Base-by-base conservation (phyloP, 1,140 invertebrate genomes). In the Drepana arcuata region DNA sequence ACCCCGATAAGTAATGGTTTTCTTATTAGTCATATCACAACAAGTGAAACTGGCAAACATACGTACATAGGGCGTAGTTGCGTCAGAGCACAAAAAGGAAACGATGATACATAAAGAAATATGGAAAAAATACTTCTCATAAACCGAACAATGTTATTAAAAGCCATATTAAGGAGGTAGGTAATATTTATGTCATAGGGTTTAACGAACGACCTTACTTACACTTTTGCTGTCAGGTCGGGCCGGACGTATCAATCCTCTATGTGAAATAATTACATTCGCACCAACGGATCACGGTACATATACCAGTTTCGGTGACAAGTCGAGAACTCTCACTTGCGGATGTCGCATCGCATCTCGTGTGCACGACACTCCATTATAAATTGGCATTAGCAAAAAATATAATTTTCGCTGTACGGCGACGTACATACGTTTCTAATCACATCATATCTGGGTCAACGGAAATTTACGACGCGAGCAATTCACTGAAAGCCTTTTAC, bases 291-390 rank as follows among this genome's bases (percentile, higher is more conserved):
- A 42, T 40, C 47, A 43, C 56, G 49, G 49, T 63, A 68, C 59
- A 62, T 52, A 75, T 75, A 74, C 75, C 72, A 74, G 73, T 77
- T 80, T 77, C 56, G 75, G 66, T 63, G 62, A 65, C 62, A 65
- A 65, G 51, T 64, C 62, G 68, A 67, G 72, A 75, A 82, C 74
- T 79, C 78, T 82, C 78, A 79, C 78, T 82, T 49, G 59, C 64
- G 64, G 61, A 72, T 73, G 74, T 71, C 74, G 69, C 54, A 48
- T 59, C 51, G 46, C 63, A 75, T 79, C 68, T 74, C 61, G 56
- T 56, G 58, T 48, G 53, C 54, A 45, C 58, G 56, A 62, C 63
- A 62, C 52, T 64, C 63, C 67, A 69, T 73, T 67, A 63, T 69
- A 67, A 69, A 73, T 72, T 74, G 68, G 66, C 67, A 68, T 30